Conservation (phyloP, 2,888 invertebrate species). For the Biston betularia region DNA sequence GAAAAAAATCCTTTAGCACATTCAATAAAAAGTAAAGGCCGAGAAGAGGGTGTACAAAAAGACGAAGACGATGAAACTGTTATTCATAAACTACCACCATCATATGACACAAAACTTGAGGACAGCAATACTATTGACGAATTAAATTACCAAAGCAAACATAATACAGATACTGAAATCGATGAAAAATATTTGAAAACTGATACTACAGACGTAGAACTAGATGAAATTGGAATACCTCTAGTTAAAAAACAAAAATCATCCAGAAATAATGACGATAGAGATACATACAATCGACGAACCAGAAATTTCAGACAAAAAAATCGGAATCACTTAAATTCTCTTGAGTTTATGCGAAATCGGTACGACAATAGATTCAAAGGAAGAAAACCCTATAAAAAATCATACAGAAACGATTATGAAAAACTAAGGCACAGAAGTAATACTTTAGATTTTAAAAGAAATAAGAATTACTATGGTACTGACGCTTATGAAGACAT, state of each 20-base stretch:
- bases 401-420: conserved; percentile 24
- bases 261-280: neutral
- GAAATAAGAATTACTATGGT: conserved; percentile 37
- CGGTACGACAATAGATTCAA: conserved; percentile 14
- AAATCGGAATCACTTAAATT: conserved; percentile 32
- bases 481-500: conserved; percentile 49
- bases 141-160: conserved; percentile 22
- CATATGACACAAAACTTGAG: conserved; percentile 27
- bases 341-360: conserved; percentile 19
- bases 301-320: conserved; percentile 25
- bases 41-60: neutral
- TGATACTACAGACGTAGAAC: conserved; percentile 5
- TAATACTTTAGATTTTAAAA: conserved; percentile 28
- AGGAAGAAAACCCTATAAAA: conserved; percentile 38
- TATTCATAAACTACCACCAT: conserved; percentile 14
- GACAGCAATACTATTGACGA: conserved; percentile 34
- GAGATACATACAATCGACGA: conserved; percentile 5
- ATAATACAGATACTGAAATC: conserved; percentile 11
- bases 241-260: neutral
- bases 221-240: conserved; percentile 21
- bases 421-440: conserved; percentile 20
- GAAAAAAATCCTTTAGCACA: conserved; percentile 20
- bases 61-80: conserved; percentile 3
- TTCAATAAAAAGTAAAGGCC: conserved; percentile 7
- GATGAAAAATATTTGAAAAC: conserved; percentile 36